phyloP scores from a whole-genome alignment of 2,113 vertebrate species.

The Miniopterus natalensis region DNA sequence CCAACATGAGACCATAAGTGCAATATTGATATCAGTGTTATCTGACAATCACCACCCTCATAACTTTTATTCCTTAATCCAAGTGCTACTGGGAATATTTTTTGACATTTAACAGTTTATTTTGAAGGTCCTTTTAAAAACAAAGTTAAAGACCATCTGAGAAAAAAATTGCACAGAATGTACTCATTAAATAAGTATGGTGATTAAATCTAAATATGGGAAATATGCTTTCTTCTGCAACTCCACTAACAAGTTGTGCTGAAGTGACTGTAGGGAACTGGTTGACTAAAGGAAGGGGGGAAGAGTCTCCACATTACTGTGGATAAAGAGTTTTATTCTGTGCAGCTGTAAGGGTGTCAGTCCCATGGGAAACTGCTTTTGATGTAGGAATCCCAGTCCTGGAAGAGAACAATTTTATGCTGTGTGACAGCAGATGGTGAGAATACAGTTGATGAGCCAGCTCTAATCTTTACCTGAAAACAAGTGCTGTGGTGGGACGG shows the following conservation, averaged over 20 bases:
- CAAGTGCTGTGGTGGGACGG: not conserved
- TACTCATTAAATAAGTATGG: slow-evolving; percentile 87
- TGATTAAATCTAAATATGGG: slow-evolving; percentile 79
- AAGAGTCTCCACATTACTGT: not conserved
- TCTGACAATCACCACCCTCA: not conserved
- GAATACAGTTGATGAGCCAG: not conserved
- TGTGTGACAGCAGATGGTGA: not conserved
- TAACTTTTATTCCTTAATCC: not conserved
- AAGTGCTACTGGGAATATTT: not conserved
- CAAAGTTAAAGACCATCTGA: slow-evolving; percentile 84
- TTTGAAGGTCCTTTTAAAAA: slow-evolving; percentile 83
- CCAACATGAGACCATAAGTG: not conserved
- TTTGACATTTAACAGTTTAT: slow-evolving; percentile 80
- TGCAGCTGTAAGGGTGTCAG: not conserved
- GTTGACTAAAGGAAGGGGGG: not conserved
- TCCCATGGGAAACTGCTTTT: slow-evolving; percentile 24
- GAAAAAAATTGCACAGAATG: slow-evolving; percentile 84
- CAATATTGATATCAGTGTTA: not conserved
- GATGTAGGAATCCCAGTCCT: slow-evolving; percentile 7
- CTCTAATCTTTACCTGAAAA: slow-evolving; percentile 20
- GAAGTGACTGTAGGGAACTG: slow-evolving; percentile 36
- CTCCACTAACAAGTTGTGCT: slow-evolving; percentile 76
- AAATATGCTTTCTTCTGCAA: slow-evolving; percentile 72
- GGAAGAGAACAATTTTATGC: not conserved
- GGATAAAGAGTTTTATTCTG: not conserved